Conservation (phyloP, 2,888 invertebrate species). For the Oxycera nigricornis region DNA sequence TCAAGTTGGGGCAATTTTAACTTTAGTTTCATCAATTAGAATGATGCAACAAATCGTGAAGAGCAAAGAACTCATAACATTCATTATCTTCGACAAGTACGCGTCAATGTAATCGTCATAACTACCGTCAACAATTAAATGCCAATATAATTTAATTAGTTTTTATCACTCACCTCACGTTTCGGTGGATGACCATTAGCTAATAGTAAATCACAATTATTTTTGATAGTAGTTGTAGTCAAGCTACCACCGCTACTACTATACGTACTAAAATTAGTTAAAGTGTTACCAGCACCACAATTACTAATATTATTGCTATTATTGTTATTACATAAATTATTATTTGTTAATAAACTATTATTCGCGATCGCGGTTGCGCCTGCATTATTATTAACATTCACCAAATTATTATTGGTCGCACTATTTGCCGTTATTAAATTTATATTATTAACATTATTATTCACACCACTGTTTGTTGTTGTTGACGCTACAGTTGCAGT, state of each 20-base stretch:
- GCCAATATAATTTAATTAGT: background rate
- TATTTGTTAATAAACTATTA: conserved; percentile 47
- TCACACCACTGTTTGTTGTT: conserved; percentile 42
- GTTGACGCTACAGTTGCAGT: conserved; percentile 21
- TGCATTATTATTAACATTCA: conserved; percentile 38
- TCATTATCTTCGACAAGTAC: no score
- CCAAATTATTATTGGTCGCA: conserved; percentile 35
- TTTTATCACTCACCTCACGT: conserved; percentile 60
- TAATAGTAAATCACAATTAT: conserved; percentile 60
- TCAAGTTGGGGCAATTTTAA: no score
- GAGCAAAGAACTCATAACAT: no score
- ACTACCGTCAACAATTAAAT: background rate
- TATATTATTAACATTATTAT: conserved; percentile 44
- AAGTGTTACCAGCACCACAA: conserved; percentile 49
- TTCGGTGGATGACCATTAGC: conserved; percentile 61
- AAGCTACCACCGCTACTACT: conserved; percentile 47
- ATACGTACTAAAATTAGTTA: conserved; percentile 49
- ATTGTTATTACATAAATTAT: conserved; percentile 51
- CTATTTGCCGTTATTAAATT: conserved; percentile 45
- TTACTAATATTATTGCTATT: conserved; percentile 51
- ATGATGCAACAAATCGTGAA: no score
- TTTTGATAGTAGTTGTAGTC: conserved; percentile 10
- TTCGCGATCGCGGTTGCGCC: conserved; percentile 32
- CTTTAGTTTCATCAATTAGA: no score
- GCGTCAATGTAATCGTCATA: no score